Conservation (phyloP, 2,113 vertebrate species). For the Oreochromis spilurus region DNA sequence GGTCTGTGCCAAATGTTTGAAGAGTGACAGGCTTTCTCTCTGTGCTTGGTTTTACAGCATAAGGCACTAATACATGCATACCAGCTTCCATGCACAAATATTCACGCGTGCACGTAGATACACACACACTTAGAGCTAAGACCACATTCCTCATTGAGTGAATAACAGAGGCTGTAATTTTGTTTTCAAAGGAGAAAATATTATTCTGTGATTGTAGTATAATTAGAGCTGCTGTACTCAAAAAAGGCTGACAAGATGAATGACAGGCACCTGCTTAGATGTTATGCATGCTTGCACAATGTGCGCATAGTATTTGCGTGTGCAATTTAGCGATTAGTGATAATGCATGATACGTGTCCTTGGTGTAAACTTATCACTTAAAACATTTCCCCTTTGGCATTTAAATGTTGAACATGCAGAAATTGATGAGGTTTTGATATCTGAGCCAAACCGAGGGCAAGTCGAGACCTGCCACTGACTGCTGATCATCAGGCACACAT, state of each 20-base stretch:
- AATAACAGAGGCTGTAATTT: slow-evolving; percentile 28
- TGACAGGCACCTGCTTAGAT: slow-evolving; percentile 32
- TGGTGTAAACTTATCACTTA: slow-evolving; percentile 25
- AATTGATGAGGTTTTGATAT: slow-evolving; percentile 36
- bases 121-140: neutral
- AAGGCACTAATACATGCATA: neutral
- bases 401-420: neutral
- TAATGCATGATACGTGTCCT: slow-evolving; percentile 24
- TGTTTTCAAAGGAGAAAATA: slow-evolving; percentile 47
- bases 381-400: slow-evolving; percentile 33
- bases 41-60: neutral
- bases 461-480: slow-evolving; percentile 1
- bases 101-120: neutral
- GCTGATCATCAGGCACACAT: neutral
- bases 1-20: slow-evolving; percentile 44
- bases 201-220: slow-evolving; percentile 48
- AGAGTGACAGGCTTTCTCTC: slow-evolving; percentile 20
- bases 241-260: slow-evolving; percentile 46
- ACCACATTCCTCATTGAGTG: slow-evolving; percentile 31
- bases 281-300: slow-evolving; percentile 8
- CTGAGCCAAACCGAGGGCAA: slow-evolving; percentile 18
- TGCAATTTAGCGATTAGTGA: slow-evolving; percentile 32
- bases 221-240: slow-evolving; percentile 35
- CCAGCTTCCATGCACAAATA: neutral
- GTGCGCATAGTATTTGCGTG: slow-evolving; percentile 15